A percentile compares a stretch with the other conserved stretches of the same genome.
phyloP scores from a whole-genome alignment of 1,140 invertebrate species.

The Ceratina australensis region DNA sequence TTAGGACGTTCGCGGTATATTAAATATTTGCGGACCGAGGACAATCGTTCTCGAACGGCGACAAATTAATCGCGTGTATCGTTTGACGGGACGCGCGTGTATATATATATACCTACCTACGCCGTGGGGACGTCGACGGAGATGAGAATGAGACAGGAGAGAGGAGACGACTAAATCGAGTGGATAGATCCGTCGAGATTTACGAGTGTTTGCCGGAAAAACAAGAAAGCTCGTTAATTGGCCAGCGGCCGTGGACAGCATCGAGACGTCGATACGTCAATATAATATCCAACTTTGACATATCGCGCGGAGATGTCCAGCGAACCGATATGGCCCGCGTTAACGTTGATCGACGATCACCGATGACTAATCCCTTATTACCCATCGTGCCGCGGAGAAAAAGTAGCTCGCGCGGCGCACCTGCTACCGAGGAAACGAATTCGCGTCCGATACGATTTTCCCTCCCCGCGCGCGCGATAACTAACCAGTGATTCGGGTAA shows the following conservation, averaged over 20 bases:
- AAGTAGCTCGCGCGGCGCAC: conserved; percentile 49
- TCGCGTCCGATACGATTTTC: background rate
- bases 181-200: conserved; percentile 57
- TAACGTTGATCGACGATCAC: conserved; percentile 72
- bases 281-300: conserved; percentile 63
- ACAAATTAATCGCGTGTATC: conserved; percentile 26
- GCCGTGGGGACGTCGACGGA: background rate
- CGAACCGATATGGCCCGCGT: conserved; percentile 39
- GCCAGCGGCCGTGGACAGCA: conserved; percentile 54
- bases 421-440: conserved; percentile 59
- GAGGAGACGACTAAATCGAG: conserved; percentile 31
- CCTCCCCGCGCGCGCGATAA: background rate
- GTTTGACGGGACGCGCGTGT: conserved; percentile 13
- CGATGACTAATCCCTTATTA: conserved; percentile 72
- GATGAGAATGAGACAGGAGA: conserved; percentile 11
- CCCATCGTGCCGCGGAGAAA: conserved; percentile 61
- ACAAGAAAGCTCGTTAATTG: conserved; percentile 66
- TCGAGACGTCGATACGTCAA: conserved; percentile 65
- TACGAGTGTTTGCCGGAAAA: conserved; percentile 65
- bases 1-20: conserved; percentile 6
- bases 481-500: background rate
- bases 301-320: conserved; percentile 45
- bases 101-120: too few relatives aligned
- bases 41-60: background rate
- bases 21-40: conserved; percentile 23